These are phyloP conservation scores for Corbicula japonica DNA, from an alignment of 2,888 invertebrate species.

Conservation along the genomic window DNA sequence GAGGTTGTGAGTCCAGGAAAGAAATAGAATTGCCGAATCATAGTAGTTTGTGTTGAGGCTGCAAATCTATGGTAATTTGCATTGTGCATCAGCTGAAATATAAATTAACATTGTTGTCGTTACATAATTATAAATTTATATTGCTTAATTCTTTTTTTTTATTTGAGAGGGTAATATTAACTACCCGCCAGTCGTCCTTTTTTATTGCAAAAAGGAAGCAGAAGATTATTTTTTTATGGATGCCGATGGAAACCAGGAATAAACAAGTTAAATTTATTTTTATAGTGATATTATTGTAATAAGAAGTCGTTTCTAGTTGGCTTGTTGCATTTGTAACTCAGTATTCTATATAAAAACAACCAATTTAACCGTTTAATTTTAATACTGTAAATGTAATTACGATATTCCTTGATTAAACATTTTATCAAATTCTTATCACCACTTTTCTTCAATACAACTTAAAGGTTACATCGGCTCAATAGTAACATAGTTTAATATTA, in stretches of 20 bases:
- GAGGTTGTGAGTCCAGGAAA: slow-evolving; percentile 51
- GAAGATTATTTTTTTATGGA: too few species aligned
- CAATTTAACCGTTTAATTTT: too few species aligned
- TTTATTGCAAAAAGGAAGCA: too few species aligned
- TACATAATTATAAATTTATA: not conserved
- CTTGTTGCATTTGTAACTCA: too few species aligned
- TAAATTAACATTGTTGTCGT: not conserved
- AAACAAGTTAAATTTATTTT: too few species aligned
- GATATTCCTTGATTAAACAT: not conserved
- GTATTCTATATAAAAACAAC: too few species aligned
- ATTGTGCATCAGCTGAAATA: slow-evolving; percentile 40
- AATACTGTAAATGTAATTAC: not conserved
- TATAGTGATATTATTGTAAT: too few species aligned
- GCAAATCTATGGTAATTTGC: slow-evolving; percentile 41
- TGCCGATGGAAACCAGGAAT: too few species aligned
- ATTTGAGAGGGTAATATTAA: not conserved
- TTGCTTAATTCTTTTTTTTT: not conserved
- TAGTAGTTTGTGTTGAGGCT: slow-evolving; percentile 29
- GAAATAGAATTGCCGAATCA: slow-evolving; percentile 53
- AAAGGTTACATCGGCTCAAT: not conserved
- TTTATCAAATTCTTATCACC: too few species aligned
- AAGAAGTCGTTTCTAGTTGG: too few species aligned
- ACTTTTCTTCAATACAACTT: too few species aligned
- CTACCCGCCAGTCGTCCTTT: not conserved
- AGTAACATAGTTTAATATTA: not conserved